Evolutionary conservation across 2,888 invertebrate species (phyloP).

Genomic region (Idaea straminata): DNA sequence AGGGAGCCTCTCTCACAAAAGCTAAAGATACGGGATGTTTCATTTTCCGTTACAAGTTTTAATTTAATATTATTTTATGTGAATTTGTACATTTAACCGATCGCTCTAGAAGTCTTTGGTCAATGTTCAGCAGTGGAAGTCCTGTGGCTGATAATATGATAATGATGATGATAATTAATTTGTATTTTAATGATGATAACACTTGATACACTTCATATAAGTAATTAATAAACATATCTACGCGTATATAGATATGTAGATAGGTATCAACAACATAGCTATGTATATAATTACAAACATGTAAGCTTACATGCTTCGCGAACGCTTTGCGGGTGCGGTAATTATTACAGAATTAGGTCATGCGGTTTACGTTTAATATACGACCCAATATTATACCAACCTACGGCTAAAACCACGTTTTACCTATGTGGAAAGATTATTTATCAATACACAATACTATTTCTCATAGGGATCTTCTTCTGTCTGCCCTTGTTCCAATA

Average conservation of each 20-base stretch:
- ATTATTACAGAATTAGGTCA: conserved; percentile 33
- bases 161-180: conserved; percentile 2
- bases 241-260: not conserved
- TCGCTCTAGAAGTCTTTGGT: too few relatives aligned
- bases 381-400: conserved; percentile 20
- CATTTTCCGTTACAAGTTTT: too few relatives aligned
- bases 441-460: too few relatives aligned
- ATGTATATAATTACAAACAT: not conserved
- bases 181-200: not conserved
- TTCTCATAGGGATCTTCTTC: too few relatives aligned
- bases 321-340: conserved; percentile 11
- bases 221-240: not conserved
- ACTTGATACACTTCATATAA: not conserved
- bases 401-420: not conserved
- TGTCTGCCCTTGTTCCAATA: too few relatives aligned
- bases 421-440: not conserved
- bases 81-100: too few relatives aligned
- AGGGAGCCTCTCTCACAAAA: too few relatives aligned
- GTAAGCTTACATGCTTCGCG: not conserved
- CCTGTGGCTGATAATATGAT: too few relatives aligned
- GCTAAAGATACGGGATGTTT: too few relatives aligned
- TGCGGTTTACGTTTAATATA: conserved; percentile 27
- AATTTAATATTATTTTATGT: too few relatives aligned
- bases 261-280: not conserved
- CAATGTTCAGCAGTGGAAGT: too few relatives aligned